Evolutionary conservation across 1,140 invertebrate species (phyloP), one percentile per base, ranked within the genome.

Genomic region (Latrodectus geometricus): DNA sequence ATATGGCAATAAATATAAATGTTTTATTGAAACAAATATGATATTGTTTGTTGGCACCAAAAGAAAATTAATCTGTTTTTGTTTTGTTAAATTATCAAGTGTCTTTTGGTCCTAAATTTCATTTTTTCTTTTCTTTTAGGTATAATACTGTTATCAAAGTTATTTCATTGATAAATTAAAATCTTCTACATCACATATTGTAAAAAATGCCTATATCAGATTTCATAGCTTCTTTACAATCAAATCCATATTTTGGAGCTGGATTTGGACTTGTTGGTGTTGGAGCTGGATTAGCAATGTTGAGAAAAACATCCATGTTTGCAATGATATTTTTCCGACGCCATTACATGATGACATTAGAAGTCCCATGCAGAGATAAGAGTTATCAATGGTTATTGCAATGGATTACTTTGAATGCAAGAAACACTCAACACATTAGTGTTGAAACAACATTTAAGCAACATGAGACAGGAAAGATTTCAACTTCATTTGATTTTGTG

Each of bases 171-270:
- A 35, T 35, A 35, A 35, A 35, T 5, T 5, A 35, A 35, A 35
- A 35, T 35, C 35, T 35, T 35, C 35, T 35, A 35, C 5, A 35
- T 35, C 5, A 74, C 9, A 79, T n/a, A n/a, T 35, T 35, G 35
- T 35, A 35, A 35, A 89, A 90, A 88, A 96, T 97, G 96, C 93
- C 94, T 35, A 90, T 97, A 54, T 89, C 92, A 4, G 96, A 97
- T 77, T 94, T 96, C 88, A 89, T 98, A n/a, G 91, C 94, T 12
- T 94, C 94, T 17, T 92, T 99, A 50, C 93, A 95, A 7, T 95
- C 96, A 88, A 99, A 99, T 92, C 98, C 97, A 3, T 99, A 99
- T 92, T 99, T 99, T 91, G 97, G 98, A 17, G 98, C 98, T 61
- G 98, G 98, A 69, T 98, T 98, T 91, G 98, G 98, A 12, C 92